Conservation (phyloP, 2,113 vertebrate species). For the Haliaeetus leucogaster region DNA sequence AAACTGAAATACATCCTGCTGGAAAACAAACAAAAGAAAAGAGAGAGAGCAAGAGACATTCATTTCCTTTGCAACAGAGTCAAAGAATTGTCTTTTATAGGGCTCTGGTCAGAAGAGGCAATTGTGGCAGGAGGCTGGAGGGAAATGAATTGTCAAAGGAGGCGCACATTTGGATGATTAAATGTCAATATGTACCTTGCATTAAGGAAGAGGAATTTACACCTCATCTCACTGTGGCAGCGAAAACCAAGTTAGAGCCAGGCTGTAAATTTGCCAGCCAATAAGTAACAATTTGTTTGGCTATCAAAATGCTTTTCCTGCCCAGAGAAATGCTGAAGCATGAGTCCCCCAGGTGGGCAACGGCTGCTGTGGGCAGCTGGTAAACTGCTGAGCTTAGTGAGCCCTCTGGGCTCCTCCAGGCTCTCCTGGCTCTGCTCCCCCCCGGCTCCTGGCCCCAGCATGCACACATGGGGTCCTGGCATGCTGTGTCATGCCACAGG, state of each 20-base stretch:
- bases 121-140: background rate
- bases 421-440: background rate
- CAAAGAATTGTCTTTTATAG: background rate
- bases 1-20: background rate
- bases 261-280: background rate
- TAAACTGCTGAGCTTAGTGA: background rate
- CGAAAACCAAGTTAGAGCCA: background rate
- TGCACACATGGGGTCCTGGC: background rate
- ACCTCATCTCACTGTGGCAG: background rate
- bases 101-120: background rate
- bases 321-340: background rate
- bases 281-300: background rate
- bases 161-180: conserved; percentile 19
- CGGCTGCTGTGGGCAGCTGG: background rate
- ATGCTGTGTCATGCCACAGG: fast-evolving
- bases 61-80: background rate
- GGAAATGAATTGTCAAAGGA: conserved; percentile 53
- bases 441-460: background rate
- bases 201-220: conserved; percentile 31
- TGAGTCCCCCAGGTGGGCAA: background rate
- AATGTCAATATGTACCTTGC: conserved; percentile 42
- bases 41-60: background rate
- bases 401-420: background rate
- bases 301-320: background rate
- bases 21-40: background rate